Evolutionary conservation across 2,888 invertebrate species (phyloP).

Genomic region (Leptarthrus brevirostris): DNA sequence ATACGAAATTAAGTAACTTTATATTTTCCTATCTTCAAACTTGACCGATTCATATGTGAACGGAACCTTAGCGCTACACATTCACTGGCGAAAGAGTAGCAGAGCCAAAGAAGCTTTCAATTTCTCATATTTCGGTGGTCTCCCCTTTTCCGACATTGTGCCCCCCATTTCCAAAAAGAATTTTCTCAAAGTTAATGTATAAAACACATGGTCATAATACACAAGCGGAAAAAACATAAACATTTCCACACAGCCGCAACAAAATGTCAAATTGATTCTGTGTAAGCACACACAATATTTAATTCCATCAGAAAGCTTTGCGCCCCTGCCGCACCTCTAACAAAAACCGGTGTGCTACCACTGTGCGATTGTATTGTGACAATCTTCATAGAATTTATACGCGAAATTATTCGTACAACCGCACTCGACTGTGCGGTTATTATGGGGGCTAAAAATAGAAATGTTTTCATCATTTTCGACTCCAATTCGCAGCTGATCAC

Average conservation of each 20-base stretch:
- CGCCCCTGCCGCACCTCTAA: neutral
- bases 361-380: neutral
- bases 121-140: neutral
- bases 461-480: neutral
- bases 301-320: neutral
- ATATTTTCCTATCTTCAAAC: neutral
- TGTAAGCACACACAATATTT: too few relatives aligned
- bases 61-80: neutral
- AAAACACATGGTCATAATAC: neutral
- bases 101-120: neutral
- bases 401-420: neutral
- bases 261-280: neutral
- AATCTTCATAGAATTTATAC: too few relatives aligned
- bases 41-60: neutral
- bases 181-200: neutral
- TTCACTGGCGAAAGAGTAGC: neutral
- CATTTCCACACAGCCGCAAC: neutral
- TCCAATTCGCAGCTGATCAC: neutral
- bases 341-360: neutral
- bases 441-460: slow-evolving; percentile 4
- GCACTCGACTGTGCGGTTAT: neutral
- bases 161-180: too few relatives aligned
- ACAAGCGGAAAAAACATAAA: neutral
- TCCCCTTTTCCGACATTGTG: too few relatives aligned
- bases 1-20: neutral